Evolutionary conservation across 2,113 vertebrate species (phyloP), one percentile per base, ranked within the genome.

Genomic region (Aegypius monachus): DNA sequence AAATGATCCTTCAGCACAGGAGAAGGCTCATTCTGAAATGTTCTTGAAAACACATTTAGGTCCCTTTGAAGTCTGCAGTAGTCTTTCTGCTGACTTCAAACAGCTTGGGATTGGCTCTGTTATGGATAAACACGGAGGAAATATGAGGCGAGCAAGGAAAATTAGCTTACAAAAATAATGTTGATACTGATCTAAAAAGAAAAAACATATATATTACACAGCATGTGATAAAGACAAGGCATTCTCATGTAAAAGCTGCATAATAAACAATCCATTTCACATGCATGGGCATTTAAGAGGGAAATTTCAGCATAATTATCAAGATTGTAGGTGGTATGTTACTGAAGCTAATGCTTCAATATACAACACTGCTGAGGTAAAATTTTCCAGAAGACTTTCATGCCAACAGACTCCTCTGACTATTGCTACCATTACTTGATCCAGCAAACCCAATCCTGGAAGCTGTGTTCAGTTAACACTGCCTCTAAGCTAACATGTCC

Each of bases 1-100:
- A 94, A 91, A 65, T 45, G 40, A 61, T 81, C 40, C 36, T 78
- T 77, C 65, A 92, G 40, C 29, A 52, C 31, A 38, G 23, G 20
- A 74, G 27, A 71, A 93, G 25, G 10, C 17, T 91, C 9, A 1
- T 66, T 71, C 22, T 78, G 25, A 78, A 81, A 71, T 68, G 29
- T 23, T 90, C 55, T 40, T 90, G 59, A 80, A 75, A 93, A 62
- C 32, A 36, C 22, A 56, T 62, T 68, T 53, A 32, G 3, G 26
- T 56, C 83, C 68, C 82, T 92, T 92, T 97, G 95, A 95, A 78
- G 56, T 88, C 36, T 65, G 9, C 29, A 42, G 25, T 3, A 81
- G n/a, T 53, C 40, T 32, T 95, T 87, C 70, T 67, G 34, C 31
- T 81, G 59, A 71, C 72, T 95, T 86, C 90, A 78, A 71, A 83